phyloP scores from a whole-genome alignment of 2,797 vertebrate species.

The Acrossocheilus wenchowensis region DNA sequence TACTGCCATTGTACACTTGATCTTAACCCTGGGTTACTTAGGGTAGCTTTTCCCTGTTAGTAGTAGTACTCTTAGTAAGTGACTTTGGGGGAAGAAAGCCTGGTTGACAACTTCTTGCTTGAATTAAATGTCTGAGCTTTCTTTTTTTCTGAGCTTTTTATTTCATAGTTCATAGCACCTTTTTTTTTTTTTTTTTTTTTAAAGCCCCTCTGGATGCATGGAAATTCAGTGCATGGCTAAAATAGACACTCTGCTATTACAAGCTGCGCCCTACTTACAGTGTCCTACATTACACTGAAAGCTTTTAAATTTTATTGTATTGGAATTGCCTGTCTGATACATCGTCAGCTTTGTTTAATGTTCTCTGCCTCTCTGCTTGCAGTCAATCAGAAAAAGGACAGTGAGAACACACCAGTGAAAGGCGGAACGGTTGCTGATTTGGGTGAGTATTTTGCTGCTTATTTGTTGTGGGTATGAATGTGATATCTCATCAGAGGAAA shows the following conservation, averaged over 20 bases:
- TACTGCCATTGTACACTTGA: neutral
- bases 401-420: conserved; percentile 91
- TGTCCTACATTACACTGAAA: conserved; percentile 27
- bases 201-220: neutral
- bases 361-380: conserved; percentile 42
- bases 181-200: neutral
- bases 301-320: conserved; percentile 41
- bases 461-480: neutral
- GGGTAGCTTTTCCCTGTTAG: neutral
- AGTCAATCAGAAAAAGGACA: conserved; percentile 97
- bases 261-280: conserved; percentile 1
- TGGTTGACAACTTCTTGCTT: neutral
- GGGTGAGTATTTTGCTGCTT: conserved; percentile 74
- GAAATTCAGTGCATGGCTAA: conserved; percentile 7
- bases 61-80: neutral
- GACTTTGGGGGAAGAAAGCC: neutral
- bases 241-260: conserved; percentile 1
- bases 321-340: conserved; percentile 43
- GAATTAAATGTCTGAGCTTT: neutral
- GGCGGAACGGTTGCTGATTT: conserved; percentile 91
- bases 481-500: neutral
- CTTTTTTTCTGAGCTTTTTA: neutral
- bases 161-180: neutral
- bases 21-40: neutral
- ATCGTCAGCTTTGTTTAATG: neutral